Evolutionary conservation across 1,140 invertebrate genomes (phyloP).

Genomic region (Platorchestia sp.): DNA sequence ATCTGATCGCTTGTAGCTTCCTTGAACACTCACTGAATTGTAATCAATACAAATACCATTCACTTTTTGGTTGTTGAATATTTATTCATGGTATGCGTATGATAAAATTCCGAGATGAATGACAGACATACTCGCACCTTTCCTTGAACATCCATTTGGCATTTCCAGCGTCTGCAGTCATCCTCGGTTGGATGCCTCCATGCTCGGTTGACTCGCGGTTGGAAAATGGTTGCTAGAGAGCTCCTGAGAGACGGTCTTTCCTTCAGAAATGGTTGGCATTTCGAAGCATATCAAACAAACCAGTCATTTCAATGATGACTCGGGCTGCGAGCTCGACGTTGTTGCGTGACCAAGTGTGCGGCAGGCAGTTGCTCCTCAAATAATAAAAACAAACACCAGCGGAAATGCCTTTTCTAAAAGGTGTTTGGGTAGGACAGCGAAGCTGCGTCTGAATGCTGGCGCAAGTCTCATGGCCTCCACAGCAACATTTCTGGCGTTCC

Average conservation of each 20-base stretch:
- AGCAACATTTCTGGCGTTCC: not conserved
- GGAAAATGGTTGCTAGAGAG: not conserved
- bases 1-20: not conserved
- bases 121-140: not conserved
- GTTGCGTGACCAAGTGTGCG: conserved; percentile 12
- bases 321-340: not conserved
- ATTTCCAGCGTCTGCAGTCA: not conserved
- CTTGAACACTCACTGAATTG: not conserved
- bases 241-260: not conserved
- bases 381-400: not conserved
- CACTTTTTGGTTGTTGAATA: not conserved
- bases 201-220: not conserved
- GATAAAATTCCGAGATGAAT: not conserved
- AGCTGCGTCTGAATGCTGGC: not conserved
- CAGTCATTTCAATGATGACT: conserved; percentile 46
- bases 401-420: conserved; percentile 44
- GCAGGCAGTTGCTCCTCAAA: not conserved
- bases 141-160: not conserved
- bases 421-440: conserved; percentile 1
- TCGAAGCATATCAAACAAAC: conserved; percentile 31
- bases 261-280: not conserved
- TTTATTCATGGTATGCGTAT: not conserved
- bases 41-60: not conserved
- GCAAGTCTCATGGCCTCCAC: not conserved
- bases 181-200: not conserved